Evolutionary conservation across 1,140 invertebrate species (phyloP).

Genomic region (Bombus confusus): DNA sequence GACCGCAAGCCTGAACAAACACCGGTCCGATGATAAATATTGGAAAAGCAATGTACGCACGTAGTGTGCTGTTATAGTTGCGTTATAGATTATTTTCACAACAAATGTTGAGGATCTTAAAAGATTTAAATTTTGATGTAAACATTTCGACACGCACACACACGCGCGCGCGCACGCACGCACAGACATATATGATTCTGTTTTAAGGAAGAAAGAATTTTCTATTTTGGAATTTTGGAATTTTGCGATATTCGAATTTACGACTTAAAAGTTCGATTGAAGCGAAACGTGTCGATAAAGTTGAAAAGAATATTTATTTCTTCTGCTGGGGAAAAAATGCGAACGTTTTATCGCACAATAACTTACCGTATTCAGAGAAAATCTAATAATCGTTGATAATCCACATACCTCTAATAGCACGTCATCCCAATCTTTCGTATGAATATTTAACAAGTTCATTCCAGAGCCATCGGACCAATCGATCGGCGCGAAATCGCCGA

Average conservation of each 20-base stretch:
- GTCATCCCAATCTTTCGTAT: constrained; percentile 89
- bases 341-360: not conserved
- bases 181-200: too few relatives aligned
- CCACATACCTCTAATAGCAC: constrained; percentile 88
- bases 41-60: not conserved
- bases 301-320: not conserved
- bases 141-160: too few relatives aligned
- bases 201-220: too few relatives aligned
- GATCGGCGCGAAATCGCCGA: constrained; percentile 95
- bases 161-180: too few relatives aligned
- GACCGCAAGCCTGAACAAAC: constrained; percentile 84
- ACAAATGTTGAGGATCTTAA: too few relatives aligned
- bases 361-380: not conserved
- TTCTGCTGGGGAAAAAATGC: too few relatives aligned
- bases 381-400: not conserved
- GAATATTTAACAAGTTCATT: constrained; percentile 97
- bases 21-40: not conserved
- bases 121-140: too few relatives aligned
- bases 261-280: too few relatives aligned
- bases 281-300: not conserved
- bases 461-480: constrained; percentile 97
- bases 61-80: not conserved
- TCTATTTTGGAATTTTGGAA: too few relatives aligned
- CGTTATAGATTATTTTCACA: not conserved
- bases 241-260: too few relatives aligned